These are phyloP conservation scores for Archips xylosteana DNA, from an alignment of 2,888 invertebrate genomes.

Conservation along the genomic window DNA sequence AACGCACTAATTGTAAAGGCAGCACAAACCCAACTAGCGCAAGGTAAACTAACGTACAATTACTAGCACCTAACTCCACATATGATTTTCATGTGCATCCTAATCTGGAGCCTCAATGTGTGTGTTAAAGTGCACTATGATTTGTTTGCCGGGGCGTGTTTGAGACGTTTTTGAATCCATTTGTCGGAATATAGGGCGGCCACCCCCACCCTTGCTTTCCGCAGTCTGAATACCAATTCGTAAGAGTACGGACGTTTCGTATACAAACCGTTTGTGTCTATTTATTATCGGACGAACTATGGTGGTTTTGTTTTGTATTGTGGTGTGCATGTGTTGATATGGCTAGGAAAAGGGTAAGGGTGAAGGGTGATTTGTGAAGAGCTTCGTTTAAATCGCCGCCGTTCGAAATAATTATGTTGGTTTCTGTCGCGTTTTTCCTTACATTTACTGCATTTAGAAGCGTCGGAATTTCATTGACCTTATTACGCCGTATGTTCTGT, in stretches of 20 bases:
- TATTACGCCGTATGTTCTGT: neutral
- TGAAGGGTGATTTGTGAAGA: slow-evolving; percentile 26
- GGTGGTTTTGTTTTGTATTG: slow-evolving; percentile 52
- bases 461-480: neutral
- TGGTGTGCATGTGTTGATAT: slow-evolving; percentile 59
- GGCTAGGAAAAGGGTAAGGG: slow-evolving; percentile 81
- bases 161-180: slow-evolving; percentile 57
- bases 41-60: slow-evolving; percentile 13
- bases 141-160: slow-evolving; percentile 48
- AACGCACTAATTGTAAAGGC: slow-evolving; percentile 15
- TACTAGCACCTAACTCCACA: slow-evolving; percentile 19
- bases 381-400: slow-evolving; percentile 8
- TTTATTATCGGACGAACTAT: slow-evolving; percentile 42
- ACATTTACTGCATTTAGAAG: neutral
- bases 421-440: neutral
- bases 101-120: slow-evolving; percentile 46
- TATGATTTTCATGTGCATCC: slow-evolving; percentile 42
- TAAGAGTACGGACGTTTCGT: slow-evolving; percentile 55
- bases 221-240: slow-evolving; percentile 63
- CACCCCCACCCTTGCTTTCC: slow-evolving; percentile 61
- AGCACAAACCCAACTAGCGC: slow-evolving; percentile 25
- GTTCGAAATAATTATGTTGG: neutral
- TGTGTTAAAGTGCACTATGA: slow-evolving; percentile 47
- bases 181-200: slow-evolving; percentile 66
- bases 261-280: slow-evolving; percentile 42